phyloP scores from a whole-genome alignment of 2,797 vertebrate species.

The Peromyscus nudipes region DNA sequence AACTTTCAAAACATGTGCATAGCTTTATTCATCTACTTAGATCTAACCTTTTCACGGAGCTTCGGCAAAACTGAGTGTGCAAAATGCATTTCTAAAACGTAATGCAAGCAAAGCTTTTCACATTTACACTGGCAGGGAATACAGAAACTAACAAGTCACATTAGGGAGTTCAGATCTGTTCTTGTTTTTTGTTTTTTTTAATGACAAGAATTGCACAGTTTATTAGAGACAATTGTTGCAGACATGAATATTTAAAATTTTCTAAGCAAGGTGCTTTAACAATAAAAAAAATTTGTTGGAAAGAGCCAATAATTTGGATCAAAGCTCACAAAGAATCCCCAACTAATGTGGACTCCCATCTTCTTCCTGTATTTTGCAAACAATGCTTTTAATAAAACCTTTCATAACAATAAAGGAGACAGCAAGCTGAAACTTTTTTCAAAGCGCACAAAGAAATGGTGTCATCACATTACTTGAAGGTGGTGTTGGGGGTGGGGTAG shows the following conservation, averaged over 20 bases:
- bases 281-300: constrained; percentile 79
- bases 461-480: constrained; percentile 74
- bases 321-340: constrained; percentile 76
- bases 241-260: constrained; percentile 82
- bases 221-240: constrained; percentile 85
- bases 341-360: constrained; percentile 72
- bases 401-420: constrained; percentile 74
- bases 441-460: constrained; percentile 73
- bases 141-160: constrained; percentile 86
- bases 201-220: constrained; percentile 87
- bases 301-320: constrained; percentile 82
- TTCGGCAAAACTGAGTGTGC: constrained; percentile 89
- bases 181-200: constrained; percentile 53
- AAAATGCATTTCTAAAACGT: constrained; percentile 90
- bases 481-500: constrained; percentile 74
- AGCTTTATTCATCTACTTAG: constrained; percentile 90
- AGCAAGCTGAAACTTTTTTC: constrained; percentile 80
- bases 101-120: constrained; percentile 90
- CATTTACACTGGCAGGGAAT: constrained; percentile 88
- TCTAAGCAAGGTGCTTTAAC: constrained; percentile 83
- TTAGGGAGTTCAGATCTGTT: constrained; percentile 73
- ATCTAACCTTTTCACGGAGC: constrained; percentile 88
- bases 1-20: constrained; percentile 89
- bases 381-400: constrained; percentile 68
- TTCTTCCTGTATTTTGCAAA: constrained; percentile 72